Evolutionary conservation across 1,140 invertebrate species (phyloP).

Genomic region (Varroa destructor): DNA sequence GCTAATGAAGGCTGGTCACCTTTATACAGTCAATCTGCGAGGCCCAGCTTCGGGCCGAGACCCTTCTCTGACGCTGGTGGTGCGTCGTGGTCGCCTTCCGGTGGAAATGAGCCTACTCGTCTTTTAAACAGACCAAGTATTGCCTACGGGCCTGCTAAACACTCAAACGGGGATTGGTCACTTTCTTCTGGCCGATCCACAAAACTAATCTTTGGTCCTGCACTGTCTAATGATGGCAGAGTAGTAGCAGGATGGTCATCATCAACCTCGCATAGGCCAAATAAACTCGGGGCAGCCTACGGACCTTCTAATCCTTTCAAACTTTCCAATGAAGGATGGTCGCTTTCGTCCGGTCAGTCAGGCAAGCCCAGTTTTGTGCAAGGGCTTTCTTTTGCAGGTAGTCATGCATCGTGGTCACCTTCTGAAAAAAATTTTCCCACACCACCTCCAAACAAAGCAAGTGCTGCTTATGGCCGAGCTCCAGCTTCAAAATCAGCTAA

Average conservation of each 20-base stretch:
- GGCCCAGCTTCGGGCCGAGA: background rate
- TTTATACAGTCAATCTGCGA: background rate
- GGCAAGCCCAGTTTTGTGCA: background rate
- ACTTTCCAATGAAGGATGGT: background rate
- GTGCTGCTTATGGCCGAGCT: background rate
- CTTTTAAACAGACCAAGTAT: background rate
- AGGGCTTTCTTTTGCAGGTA: background rate
- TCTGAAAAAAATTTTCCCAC: background rate
- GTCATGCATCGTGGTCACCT: background rate
- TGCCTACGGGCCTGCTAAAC: background rate
- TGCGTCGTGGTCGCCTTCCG: background rate
- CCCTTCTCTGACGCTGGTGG: background rate
- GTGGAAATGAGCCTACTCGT: background rate
- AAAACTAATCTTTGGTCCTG: no score
- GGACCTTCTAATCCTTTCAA: background rate
- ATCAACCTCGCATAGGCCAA: background rate
- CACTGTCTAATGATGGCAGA: no score
- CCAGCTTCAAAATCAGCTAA: background rate
- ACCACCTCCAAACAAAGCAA: background rate
- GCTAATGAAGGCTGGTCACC: conserved; percentile 9
- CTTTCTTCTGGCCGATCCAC: no score
- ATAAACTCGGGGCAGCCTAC: background rate
- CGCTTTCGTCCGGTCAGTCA: background rate
- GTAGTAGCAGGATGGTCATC: no score
- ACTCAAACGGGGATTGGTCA: no score